These are phyloP conservation scores for Rhabdomys dilectus DNA, from an alignment of 2,113 vertebrate species.

Conservation along the genomic window DNA sequence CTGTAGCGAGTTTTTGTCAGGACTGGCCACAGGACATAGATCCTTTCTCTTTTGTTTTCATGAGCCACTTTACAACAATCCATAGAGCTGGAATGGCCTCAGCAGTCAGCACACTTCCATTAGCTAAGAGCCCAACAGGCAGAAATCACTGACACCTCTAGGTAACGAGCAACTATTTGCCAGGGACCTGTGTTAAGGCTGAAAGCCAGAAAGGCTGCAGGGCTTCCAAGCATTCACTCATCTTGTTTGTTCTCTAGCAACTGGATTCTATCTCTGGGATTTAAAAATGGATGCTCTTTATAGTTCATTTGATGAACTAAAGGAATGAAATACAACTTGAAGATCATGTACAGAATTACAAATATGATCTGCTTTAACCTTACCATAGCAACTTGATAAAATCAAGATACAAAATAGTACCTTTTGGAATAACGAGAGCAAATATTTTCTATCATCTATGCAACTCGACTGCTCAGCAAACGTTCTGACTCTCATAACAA, in stretches of 20 bases:
- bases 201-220: neutral
- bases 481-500: constrained; percentile 64
- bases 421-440: constrained; percentile 82
- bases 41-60: neutral
- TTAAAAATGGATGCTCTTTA: neutral
- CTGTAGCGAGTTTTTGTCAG: too few species aligned
- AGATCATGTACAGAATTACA: neutral
- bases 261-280: neutral
- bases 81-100: neutral
- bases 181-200: neutral
- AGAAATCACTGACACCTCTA: neutral
- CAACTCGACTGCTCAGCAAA: constrained; percentile 32
- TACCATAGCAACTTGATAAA: neutral
- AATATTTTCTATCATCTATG: constrained; percentile 55
- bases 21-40: too few species aligned
- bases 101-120: neutral
- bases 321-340: neutral
- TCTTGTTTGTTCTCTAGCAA: neutral
- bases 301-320: neutral
- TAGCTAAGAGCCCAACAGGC: neutral
- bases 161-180: neutral
- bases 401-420: constrained; percentile 53
- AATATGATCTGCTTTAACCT: neutral
- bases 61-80: neutral
- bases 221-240: neutral